Evolutionary conservation across 2,797 vertebrate genomes (phyloP).

Genomic region (Pteropus rufus): DNA sequence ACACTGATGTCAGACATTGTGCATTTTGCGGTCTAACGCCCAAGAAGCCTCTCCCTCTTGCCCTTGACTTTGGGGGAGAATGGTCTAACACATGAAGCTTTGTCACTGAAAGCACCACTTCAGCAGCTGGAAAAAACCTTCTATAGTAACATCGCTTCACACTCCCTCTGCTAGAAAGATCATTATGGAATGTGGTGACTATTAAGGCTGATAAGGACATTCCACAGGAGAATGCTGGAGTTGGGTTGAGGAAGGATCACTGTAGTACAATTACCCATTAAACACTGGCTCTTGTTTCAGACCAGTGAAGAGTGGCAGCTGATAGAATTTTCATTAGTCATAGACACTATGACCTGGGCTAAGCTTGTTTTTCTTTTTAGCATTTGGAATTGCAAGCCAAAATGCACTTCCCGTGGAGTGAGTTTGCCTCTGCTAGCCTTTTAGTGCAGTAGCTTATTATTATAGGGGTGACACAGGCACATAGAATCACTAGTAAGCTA

Average conservation of each 20-base stretch:
- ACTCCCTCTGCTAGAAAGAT: background rate
- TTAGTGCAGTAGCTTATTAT: background rate
- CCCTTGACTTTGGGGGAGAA: background rate
- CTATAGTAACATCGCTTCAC: background rate
- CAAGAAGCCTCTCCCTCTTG: background rate
- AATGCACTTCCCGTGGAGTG: background rate
- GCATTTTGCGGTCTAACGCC: background rate
- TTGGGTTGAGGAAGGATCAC: background rate
- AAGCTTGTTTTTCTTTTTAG: background rate
- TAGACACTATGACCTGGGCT: background rate
- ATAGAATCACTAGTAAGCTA: background rate
- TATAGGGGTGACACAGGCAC: background rate
- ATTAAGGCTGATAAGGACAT: slow-evolving; percentile 19
- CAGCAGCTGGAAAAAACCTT: slow-evolving; percentile 9
- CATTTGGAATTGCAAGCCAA: background rate
- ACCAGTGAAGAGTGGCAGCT: background rate
- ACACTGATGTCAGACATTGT: background rate
- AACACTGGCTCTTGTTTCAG: background rate
- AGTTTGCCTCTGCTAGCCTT: background rate
- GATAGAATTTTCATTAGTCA: background rate
- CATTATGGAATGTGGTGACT: background rate
- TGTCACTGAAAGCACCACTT: background rate
- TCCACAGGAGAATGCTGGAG: background rate
- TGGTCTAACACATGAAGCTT: background rate
- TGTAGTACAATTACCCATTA: background rate